Percentiles rank a stretch among this genome's conserved stretches.
These are phyloP conservation scores for Canis aureus DNA, from an alignment of 2,113 vertebrate species.

Conservation along the genomic window DNA sequence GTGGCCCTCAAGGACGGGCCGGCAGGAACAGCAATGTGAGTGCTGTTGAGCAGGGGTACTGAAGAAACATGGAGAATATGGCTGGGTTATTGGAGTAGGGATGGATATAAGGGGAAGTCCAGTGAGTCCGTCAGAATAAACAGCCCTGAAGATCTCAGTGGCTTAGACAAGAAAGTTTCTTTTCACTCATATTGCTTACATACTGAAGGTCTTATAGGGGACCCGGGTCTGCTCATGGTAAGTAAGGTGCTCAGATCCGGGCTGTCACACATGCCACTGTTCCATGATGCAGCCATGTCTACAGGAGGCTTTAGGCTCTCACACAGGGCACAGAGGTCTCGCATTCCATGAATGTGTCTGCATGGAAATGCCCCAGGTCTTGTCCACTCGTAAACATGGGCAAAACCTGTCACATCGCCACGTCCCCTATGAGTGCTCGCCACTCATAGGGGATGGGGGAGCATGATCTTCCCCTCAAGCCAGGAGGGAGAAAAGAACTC, in stretches of 20 bases:
- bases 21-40: neutral
- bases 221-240: fast-evolving
- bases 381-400: neutral
- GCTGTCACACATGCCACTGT: fast-evolving
- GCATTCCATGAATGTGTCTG: neutral
- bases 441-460: neutral
- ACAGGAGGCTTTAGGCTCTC: neutral
- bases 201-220: fast-evolving
- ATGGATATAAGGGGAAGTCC: no score
- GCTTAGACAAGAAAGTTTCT: neutral
- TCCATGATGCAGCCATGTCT: neutral
- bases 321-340: fast-evolving
- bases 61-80: neutral
- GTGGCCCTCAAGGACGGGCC: fast-evolving
- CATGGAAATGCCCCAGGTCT: neutral
- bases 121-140: neutral
- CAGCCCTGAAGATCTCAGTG: neutral
- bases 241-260: neutral
- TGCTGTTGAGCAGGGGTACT: fast-evolving
- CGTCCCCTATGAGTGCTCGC: neutral
- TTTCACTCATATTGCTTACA: fast-evolving
- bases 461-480: neutral
- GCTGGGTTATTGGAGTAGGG: neutral
- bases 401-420: neutral
- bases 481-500: neutral